phyloP scores from a whole-genome alignment of 2,113 vertebrate species.

The Limanda limanda region DNA sequence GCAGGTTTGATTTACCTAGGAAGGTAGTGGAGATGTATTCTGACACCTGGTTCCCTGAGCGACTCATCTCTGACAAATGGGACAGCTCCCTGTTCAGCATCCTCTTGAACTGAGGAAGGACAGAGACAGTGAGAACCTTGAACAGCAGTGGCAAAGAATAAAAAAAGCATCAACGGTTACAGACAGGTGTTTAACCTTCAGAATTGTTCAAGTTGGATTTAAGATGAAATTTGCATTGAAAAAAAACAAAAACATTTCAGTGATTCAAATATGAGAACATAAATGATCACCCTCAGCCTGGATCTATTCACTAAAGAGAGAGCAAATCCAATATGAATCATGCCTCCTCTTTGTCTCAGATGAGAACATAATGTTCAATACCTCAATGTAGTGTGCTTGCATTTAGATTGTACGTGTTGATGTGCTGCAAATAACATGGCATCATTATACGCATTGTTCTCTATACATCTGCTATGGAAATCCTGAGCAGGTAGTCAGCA shows the following conservation, averaged over 20 bases:
- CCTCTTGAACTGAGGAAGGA: constrained; percentile 86
- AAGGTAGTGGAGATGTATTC: constrained; percentile 97
- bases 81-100: constrained; percentile 95
- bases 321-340: constrained; percentile 67
- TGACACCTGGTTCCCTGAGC: constrained; percentile 95
- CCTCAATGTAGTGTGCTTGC: constrained; percentile 12
- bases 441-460: constrained; percentile 37
- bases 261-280: constrained; percentile 45
- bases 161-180: constrained; percentile 1
- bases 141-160: background rate
- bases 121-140: constrained; percentile 23
- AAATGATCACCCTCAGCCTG: background rate
- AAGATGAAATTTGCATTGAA: constrained; percentile 24
- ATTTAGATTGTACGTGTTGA: constrained; percentile 12
- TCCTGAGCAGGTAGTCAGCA: constrained; percentile 16
- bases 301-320: constrained; percentile 54
- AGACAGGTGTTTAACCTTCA: background rate
- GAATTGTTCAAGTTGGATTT: constrained; percentile 19
- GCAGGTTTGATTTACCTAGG: constrained; percentile 83
- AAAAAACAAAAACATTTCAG: constrained; percentile 23
- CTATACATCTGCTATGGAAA: constrained; percentile 28
- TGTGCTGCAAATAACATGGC: constrained; percentile 25
- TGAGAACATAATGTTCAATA: constrained; percentile 65
- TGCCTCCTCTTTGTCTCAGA: constrained; percentile 50
- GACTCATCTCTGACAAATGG: constrained; percentile 95